phyloP scores from a whole-genome alignment of 1,140 invertebrate genomes.

The Charaxes varanes region DNA sequence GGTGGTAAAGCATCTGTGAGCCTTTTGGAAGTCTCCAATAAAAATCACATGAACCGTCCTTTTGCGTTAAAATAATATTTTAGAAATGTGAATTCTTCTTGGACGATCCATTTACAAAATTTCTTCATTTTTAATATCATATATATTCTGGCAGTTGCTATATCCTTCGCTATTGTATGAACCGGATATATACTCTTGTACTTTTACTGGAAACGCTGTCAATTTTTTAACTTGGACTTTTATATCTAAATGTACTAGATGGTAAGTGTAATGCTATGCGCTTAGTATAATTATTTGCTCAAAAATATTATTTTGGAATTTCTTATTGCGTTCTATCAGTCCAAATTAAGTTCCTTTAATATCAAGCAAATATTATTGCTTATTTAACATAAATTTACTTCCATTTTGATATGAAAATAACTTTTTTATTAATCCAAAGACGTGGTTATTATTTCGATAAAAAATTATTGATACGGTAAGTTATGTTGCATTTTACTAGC shows the following conservation, averaged over 20 bases:
- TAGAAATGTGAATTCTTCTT: no score
- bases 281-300: slow-evolving; percentile 19
- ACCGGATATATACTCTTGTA: slow-evolving; percentile 23
- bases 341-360: slow-evolving; percentile 4
- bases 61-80: no score
- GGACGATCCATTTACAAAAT: no score
- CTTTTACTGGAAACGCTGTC: slow-evolving; percentile 58
- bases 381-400: slow-evolving; percentile 8
- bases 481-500: neutral
- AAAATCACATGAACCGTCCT: no score
- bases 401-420: neutral
- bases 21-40: no score
- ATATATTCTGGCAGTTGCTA: slow-evolving; percentile 8
- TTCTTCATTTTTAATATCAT: neutral
- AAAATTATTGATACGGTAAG: no score
- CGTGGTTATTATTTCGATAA: neutral
- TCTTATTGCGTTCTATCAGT: slow-evolving; percentile 2
- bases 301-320: slow-evolving; percentile 14
- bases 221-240: slow-evolving; percentile 63
- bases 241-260: slow-evolving; percentile 37
- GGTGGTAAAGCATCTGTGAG: no score
- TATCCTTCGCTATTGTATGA: no score
- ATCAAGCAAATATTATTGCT: slow-evolving; percentile 1
- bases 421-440: neutral
- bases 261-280: slow-evolving; percentile 16